These are phyloP conservation scores for Ashinkailepas kermadecensis DNA, from an alignment of 2,888 invertebrate genomes.

Conservation along the genomic window DNA sequence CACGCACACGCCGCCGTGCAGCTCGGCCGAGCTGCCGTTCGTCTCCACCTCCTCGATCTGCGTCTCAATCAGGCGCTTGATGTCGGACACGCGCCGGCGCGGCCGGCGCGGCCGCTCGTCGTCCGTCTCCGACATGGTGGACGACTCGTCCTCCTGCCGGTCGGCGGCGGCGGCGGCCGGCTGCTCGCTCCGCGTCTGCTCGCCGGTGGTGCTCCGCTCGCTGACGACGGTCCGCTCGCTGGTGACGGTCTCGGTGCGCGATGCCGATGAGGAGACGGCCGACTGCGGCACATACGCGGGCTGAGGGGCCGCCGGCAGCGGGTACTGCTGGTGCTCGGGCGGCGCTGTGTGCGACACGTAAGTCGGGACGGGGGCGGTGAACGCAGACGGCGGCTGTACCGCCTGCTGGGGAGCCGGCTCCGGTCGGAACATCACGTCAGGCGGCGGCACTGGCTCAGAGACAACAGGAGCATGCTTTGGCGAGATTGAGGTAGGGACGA, in stretches of 20 bases:
- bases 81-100: neutral
- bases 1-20: neutral
- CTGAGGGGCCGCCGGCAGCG: neutral
- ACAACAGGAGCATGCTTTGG: neutral
- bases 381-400: neutral
- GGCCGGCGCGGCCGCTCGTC: neutral
- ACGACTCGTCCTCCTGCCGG: too few species aligned
- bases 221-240: neutral
- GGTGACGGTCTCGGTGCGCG: neutral
- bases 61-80: neutral
- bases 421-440: neutral
- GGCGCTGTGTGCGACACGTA: conserved; percentile 1
- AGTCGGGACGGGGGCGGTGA: neutral
- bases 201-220: neutral
- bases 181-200: neutral
- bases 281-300: neutral
- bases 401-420: neutral
- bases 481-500: neutral
- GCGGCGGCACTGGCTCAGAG: neutral
- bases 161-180: neutral
- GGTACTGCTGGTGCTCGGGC: neutral
- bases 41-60: conserved; percentile 7
- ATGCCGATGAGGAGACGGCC: neutral
- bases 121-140: neutral
- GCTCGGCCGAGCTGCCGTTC: conserved; percentile 9